A percentile compares a stretch with the other conserved stretches of the same genome.
These are phyloP conservation scores for Camponotus fellah DNA, from an alignment of 2,888 invertebrate species.

Conservation along the genomic window DNA sequence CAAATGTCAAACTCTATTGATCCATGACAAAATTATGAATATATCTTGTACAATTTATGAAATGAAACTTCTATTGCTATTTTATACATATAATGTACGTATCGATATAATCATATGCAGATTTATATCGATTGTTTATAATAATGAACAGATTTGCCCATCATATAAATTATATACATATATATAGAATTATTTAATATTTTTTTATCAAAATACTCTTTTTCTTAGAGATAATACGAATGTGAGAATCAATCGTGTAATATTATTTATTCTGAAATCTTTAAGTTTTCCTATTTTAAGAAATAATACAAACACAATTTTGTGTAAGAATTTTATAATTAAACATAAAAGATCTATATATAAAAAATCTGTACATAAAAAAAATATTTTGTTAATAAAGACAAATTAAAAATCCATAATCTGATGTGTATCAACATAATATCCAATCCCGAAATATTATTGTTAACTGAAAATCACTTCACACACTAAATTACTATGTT, in stretches of 20 bases:
- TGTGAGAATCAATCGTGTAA: not conserved
- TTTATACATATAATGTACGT: constrained; percentile 27
- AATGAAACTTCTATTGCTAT: not conserved
- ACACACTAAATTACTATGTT: not conserved
- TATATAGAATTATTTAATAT: constrained; percentile 18
- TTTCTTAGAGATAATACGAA: not conserved
- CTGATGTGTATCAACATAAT: constrained; percentile 62
- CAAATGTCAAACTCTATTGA: not conserved
- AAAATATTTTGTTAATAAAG: constrained; percentile 83
- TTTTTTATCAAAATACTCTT: not conserved
- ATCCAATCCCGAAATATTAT: not conserved
- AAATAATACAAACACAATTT: constrained; percentile 5
- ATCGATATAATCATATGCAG: not conserved
- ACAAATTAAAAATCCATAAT: constrained; percentile 72
- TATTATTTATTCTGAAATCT: constrained; percentile 23
- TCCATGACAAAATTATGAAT: constrained; percentile 37
- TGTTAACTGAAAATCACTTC: not conserved
- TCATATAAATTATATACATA: constrained; percentile 3
- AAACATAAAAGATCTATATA: constrained; percentile 73
- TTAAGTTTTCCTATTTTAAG: not conserved
- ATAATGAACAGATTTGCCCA: not conserved
- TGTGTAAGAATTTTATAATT: constrained; percentile 71
- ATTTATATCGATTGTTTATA: constrained; percentile 1
- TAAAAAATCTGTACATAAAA: constrained; percentile 78
- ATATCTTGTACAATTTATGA: not conserved